Evolutionary conservation across 1,140 invertebrate species (phyloP).

Genomic region (Elysia chlorotica): DNA sequence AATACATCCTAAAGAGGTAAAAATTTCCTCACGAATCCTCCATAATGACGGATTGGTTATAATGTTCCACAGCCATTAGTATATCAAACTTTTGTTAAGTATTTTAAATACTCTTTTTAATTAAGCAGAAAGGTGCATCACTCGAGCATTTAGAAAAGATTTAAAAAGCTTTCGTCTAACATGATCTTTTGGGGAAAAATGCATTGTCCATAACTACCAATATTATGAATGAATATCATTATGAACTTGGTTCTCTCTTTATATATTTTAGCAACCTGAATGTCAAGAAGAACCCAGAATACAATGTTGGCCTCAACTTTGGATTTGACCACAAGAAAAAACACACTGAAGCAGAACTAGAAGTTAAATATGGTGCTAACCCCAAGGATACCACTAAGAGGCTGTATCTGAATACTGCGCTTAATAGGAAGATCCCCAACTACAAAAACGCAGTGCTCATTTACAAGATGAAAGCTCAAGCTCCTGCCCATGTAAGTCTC

Average conservation of each 20-base stretch:
- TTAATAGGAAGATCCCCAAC: neutral
- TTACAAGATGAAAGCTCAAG: constrained; percentile 19
- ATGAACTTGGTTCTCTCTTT: too few species aligned
- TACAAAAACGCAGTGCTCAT: neutral
- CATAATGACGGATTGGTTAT: too few species aligned
- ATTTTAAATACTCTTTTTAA: too few species aligned
- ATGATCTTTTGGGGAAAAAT: too few species aligned
- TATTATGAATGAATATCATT: too few species aligned
- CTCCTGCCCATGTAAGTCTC: constrained; percentile 11
- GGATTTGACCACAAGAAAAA: constrained; percentile 25
- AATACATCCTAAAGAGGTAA: constrained; percentile 29
- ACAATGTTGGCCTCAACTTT: constrained; percentile 18
- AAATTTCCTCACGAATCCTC: too few species aligned
- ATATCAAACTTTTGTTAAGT: too few species aligned
- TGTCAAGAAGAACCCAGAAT: constrained; percentile 24
- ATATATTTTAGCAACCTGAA: constrained; percentile 16
- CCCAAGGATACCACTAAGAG: constrained; percentile 25
- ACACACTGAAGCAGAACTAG: constrained; percentile 20
- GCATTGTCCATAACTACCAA: too few species aligned
- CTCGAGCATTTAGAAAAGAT: too few species aligned
- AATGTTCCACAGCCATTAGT: too few species aligned
- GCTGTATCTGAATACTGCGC: neutral
- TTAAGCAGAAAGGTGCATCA: too few species aligned
- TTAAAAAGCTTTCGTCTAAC: too few species aligned
- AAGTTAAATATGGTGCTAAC: constrained; percentile 25